Evolutionary conservation across 2,888 invertebrate genomes (phyloP), one percentile per base, ranked within the genome.

Genomic region (Meganola albula): DNA sequence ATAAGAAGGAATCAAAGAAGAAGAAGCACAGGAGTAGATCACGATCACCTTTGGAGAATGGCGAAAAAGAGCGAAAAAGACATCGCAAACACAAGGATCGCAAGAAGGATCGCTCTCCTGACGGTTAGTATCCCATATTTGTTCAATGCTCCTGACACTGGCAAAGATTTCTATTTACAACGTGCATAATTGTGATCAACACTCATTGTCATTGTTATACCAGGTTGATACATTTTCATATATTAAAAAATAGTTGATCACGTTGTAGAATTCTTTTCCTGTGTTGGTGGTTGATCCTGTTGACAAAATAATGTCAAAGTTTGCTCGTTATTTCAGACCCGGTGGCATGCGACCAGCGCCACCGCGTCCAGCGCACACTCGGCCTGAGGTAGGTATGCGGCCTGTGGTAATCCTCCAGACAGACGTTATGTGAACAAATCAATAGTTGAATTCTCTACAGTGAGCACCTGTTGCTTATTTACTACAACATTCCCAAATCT

Each of bases 1-100:
- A 91, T 57, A 91, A 91, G 65, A 89, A 90, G 58, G 90, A 90
- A 21, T 80, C 87, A 2, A 90, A 90, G 65, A 92, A 92, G 76
- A 88, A 90, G 67, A 90, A 90, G 63, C 91, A 92, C 37, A 72
- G 74, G 58, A 83, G 83, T 69, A 85, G 89, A 26, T 89, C 90
- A 11, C 85, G 88, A 14, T 89, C 89, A 22, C 84, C 86, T 1
- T 63, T 88, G 31, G 84, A 85, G 9, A 82, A 82, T 32, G 89
- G 88, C 44, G 89, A 89, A 44, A 88, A 88, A 44, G 87, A 86
- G 51, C 72, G 84, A 12, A 85, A 83, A 60, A 76, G 76, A 31
- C 85, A 84, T 53, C 79, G 66, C 57, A 89, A 88, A 62, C 89
- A 89, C 64, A 90, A 87, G 60, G 82, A 85, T 40, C 79, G 84